These are phyloP conservation scores for Smithornis capensis DNA, from an alignment of 2,113 vertebrate genomes.

Conservation along the genomic window DNA sequence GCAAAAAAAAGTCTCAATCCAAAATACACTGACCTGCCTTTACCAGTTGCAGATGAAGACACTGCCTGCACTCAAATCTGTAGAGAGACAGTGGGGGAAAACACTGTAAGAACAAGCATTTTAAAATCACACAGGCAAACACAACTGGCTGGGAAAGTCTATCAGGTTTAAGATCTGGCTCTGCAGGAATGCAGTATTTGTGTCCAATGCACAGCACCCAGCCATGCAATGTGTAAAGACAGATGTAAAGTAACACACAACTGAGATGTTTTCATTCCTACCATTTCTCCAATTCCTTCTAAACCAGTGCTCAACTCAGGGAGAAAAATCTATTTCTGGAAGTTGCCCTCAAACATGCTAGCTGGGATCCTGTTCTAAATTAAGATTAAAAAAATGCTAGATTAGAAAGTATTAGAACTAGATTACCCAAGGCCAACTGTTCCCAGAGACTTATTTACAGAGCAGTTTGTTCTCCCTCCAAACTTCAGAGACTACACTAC, in stretches of 20 bases:
- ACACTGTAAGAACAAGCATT: background rate
- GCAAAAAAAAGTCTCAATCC: background rate
- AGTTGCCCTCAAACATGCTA: background rate
- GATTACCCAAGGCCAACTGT: background rate
- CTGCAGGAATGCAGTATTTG: background rate
- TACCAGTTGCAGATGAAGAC: background rate
- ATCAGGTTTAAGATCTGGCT: background rate
- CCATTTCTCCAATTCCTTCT: background rate
- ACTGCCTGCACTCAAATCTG: background rate
- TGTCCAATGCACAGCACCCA: background rate
- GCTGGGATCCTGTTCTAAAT: constrained; percentile 16
- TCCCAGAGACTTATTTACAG: background rate
- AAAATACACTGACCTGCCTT: background rate
- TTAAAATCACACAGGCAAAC: background rate
- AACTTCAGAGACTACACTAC: background rate
- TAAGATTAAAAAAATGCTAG: constrained; percentile 7
- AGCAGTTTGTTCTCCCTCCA: background rate
- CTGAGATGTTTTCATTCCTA: background rate
- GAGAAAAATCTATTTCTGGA: background rate
- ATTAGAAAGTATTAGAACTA: constrained; percentile 43
- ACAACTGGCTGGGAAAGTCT: background rate
- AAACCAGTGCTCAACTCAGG: background rate
- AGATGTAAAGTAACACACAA: background rate
- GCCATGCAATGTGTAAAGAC: background rate
- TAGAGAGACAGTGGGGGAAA: background rate